Percentiles rank a stretch among this genome's conserved stretches.
These are phyloP conservation scores for Microcaecilia unicolor DNA, from an alignment of 2,797 vertebrate species.

Conservation along the genomic window DNA sequence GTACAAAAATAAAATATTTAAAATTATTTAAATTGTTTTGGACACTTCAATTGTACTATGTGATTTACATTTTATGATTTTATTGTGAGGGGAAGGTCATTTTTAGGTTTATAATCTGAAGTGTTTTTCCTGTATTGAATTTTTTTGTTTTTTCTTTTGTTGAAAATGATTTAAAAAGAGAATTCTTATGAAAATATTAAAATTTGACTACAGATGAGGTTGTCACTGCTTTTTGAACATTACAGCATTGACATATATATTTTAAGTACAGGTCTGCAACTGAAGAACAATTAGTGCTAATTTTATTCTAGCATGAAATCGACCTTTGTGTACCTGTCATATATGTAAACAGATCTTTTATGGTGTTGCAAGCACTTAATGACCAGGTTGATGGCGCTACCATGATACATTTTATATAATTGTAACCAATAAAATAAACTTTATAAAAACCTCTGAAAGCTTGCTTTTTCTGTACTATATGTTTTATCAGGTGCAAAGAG, in stretches of 20 bases:
- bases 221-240: slow-evolving; percentile 50
- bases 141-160: slow-evolving; percentile 50
- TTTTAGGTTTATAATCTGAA: slow-evolving; percentile 44
- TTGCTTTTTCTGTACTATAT: slow-evolving; percentile 39
- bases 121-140: slow-evolving; percentile 52
- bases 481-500: too few species aligned
- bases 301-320: slow-evolving; percentile 4
- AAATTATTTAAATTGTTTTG: slow-evolving; percentile 88
- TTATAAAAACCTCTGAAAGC: slow-evolving; percentile 24
- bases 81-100: slow-evolving; percentile 16
- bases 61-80: slow-evolving; percentile 58
- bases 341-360: background rate
- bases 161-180: slow-evolving; percentile 50
- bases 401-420: slow-evolving; percentile 28
- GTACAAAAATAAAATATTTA: slow-evolving; percentile 77
- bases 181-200: slow-evolving; percentile 61
- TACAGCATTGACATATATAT: slow-evolving; percentile 25
- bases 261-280: slow-evolving; percentile 20
- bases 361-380: slow-evolving; percentile 31
- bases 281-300: slow-evolving; percentile 5
- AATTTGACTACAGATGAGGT: slow-evolving; percentile 45
- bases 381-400: slow-evolving; percentile 21
- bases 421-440: slow-evolving; percentile 47
- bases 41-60: slow-evolving; percentile 67
- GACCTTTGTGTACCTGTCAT: background rate